phyloP scores from a whole-genome alignment of 2,888 invertebrate genomes.

The Coronaproctus castanopsis region DNA sequence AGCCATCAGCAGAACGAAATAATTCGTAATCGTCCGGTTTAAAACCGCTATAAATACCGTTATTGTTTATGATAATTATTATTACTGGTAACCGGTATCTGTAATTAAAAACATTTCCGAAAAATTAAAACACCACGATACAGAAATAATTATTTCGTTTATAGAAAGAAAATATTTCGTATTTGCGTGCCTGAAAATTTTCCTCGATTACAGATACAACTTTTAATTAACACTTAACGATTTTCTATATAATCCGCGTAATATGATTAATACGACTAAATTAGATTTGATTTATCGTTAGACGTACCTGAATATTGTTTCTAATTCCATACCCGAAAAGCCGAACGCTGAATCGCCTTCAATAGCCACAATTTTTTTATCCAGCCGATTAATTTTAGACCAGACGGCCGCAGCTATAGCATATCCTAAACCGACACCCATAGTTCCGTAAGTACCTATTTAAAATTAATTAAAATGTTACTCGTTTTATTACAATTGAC shows the following conservation, averaged over 20 bases:
- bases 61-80: conserved; percentile 83
- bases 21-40: conserved; percentile 34
- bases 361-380: conserved; percentile 71
- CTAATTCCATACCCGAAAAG: conserved; percentile 95
- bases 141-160: too few species aligned
- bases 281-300: too few species aligned
- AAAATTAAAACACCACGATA: not conserved
- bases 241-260: too few species aligned
- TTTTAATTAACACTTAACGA: too few species aligned
- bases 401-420: conserved; percentile 80
- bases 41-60: conserved; percentile 79
- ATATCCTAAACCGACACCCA: conserved; percentile 87
- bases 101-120: conserved; percentile 15
- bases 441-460: conserved; percentile 70
- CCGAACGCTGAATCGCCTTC: conserved; percentile 97
- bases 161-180: too few species aligned
- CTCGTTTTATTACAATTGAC: too few species aligned
- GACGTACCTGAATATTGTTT: conserved; percentile 60
- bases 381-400: conserved; percentile 59
- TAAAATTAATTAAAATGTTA: not conserved
- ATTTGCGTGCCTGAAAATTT: too few species aligned
- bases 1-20: not conserved
- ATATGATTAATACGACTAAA: too few species aligned
- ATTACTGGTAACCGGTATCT: conserved; percentile 81
- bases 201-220: too few species aligned